phyloP scores from a whole-genome alignment of 1,140 invertebrate species.

The Sycobia sp. region DNA sequence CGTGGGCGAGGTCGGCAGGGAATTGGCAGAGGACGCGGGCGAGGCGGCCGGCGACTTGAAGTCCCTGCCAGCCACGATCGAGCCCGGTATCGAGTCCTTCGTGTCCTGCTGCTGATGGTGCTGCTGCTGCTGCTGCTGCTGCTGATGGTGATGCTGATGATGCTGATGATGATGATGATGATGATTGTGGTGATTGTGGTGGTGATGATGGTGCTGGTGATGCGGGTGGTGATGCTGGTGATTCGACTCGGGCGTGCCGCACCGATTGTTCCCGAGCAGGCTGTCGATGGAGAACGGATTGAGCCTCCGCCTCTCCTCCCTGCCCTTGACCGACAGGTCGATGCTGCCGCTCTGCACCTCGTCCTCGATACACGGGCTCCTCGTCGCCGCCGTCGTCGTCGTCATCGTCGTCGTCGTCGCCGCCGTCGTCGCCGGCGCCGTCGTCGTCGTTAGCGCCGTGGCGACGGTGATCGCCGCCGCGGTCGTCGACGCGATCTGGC shows the following conservation, averaged over 20 bases:
- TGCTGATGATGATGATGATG: no score
- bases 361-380: conserved; percentile 53
- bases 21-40: conserved; percentile 46
- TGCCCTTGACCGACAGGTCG: conserved; percentile 59
- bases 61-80: conserved; percentile 22
- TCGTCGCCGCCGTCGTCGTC: conserved; percentile 53
- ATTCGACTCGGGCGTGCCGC: conserved; percentile 1
- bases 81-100: conserved; percentile 43
- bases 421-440: conserved; percentile 31
- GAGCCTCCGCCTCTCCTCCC: conserved; percentile 66
- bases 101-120: conserved; percentile 44
- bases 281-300: conserved; percentile 88
- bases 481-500: conserved; percentile 49
- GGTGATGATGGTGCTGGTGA: conserved; percentile 45
- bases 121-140: no score
- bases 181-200: conserved; percentile 40
- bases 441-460: no score
- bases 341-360: conserved; percentile 58
- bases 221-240: conserved; percentile 34
- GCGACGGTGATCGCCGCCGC: conserved; percentile 46
- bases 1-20: conserved; percentile 53
- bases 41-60: conserved; percentile 41
- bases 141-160: no score
- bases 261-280: conserved; percentile 66
- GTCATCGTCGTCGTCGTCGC: conserved; percentile 41